These are phyloP conservation scores for Gonatopus flavifemur DNA, from an alignment of 1,140 invertebrate genomes.

Conservation along the genomic window DNA sequence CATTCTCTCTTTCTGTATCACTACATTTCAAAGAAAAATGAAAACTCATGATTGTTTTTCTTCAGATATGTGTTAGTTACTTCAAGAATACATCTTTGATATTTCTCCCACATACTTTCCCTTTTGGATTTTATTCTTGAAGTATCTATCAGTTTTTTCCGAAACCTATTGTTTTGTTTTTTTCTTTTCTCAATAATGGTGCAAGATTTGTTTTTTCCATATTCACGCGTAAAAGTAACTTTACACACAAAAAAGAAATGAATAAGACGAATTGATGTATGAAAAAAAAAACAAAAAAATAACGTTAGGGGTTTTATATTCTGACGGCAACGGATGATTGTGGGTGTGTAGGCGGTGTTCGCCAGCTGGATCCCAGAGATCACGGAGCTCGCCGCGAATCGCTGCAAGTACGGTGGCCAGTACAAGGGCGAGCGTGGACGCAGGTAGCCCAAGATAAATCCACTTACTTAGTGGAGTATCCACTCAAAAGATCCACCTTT, in stretches of 20 bases:
- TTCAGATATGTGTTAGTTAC: too few relatives aligned
- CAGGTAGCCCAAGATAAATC: conserved; percentile 73
- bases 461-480: conserved; percentile 45
- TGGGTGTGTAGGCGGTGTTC: conserved; percentile 90
- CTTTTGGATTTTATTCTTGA: too few relatives aligned
- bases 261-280: background rate
- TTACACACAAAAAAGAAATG: conserved; percentile 1
- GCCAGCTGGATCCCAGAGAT: conserved; percentile 99
- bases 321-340: conserved; percentile 58
- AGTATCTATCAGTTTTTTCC: too few relatives aligned
- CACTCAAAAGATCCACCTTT: conserved; percentile 32
- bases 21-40: too few relatives aligned
- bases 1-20: too few relatives aligned
- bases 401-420: conserved; percentile 96
- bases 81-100: too few relatives aligned
- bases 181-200: too few relatives aligned
- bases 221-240: conserved; percentile 4
- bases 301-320: conserved; percentile 44
- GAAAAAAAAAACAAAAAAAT: conserved; percentile 5
- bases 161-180: too few relatives aligned
- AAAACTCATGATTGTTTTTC: too few relatives aligned
- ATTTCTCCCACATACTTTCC: too few relatives aligned
- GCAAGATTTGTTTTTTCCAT: too few relatives aligned
- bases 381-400: conserved; percentile 95
- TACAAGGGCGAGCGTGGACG: conserved; percentile 97